Conservation (phyloP, 2,888 invertebrate genomes). For the Ferdinandea cuprea region DNA sequence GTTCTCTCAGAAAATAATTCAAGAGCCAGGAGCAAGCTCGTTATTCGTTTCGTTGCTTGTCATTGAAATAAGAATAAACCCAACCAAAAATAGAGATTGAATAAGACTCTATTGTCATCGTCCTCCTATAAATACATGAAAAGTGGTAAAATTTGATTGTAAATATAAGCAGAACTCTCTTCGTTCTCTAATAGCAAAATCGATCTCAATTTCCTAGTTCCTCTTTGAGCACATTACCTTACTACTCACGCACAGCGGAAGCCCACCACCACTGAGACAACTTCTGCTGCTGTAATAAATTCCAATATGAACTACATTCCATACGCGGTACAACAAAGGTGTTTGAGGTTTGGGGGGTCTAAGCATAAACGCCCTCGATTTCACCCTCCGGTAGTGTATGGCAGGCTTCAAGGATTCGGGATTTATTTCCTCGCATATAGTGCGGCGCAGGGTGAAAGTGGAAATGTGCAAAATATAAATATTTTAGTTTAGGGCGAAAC, state of each 20-base stretch:
- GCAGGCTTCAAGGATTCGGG: slow-evolving; percentile 33
- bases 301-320: slow-evolving; percentile 48
- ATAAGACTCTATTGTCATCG: neutral
- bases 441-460: slow-evolving; percentile 16
- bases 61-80: slow-evolving; percentile 22
- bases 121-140: slow-evolving; percentile 5
- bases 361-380: slow-evolving; percentile 3
- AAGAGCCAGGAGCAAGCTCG: slow-evolving; percentile 20
- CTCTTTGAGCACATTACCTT: slow-evolving; percentile 30
- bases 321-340: slow-evolving; percentile 36
- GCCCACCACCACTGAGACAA: slow-evolving; percentile 12
- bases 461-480: slow-evolving; percentile 59
- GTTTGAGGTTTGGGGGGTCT: slow-evolving; percentile 19
- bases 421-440: slow-evolving; percentile 27
- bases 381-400: neutral
- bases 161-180: slow-evolving; percentile 22
- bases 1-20: neutral
- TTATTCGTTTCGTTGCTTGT: too few species aligned
- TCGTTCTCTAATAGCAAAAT: slow-evolving; percentile 39
- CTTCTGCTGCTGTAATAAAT: slow-evolving; percentile 30
- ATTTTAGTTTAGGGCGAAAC: slow-evolving; percentile 22
- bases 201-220: slow-evolving; percentile 45
- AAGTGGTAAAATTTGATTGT: slow-evolving; percentile 25
- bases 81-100: slow-evolving; percentile 4
- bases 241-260: slow-evolving; percentile 35